A percentile compares a stretch with the other conserved stretches of the same genome.
Evolutionary conservation across 2,888 invertebrate genomes (phyloP).

Genomic region (Lasioglossum villosulum): DNA sequence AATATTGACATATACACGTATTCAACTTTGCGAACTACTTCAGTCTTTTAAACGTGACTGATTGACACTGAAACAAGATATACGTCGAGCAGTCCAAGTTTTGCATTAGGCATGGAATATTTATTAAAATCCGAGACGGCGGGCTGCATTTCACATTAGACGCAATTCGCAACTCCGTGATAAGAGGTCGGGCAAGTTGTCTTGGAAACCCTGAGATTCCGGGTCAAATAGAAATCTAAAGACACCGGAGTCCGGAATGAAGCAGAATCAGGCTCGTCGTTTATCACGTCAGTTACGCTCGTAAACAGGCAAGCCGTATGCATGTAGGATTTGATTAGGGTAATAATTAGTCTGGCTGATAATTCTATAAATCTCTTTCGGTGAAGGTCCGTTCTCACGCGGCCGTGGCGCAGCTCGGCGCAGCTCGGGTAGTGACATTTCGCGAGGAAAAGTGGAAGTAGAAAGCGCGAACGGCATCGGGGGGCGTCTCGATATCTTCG

Average conservation of each 20-base stretch:
- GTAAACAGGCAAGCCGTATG: conserved; percentile 14
- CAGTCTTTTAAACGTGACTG: background rate
- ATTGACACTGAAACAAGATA: no score
- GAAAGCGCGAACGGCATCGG: conserved; percentile 47
- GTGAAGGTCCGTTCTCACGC: conserved; percentile 58
- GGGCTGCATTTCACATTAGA: background rate
- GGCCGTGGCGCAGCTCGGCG: background rate
- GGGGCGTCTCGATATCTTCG: conserved; percentile 37
- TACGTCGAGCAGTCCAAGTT: no score
- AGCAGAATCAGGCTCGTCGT: conserved; percentile 29
- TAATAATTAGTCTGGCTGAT: conserved; percentile 53
- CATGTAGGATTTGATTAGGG: background rate
- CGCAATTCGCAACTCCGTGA: background rate
- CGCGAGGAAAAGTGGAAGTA: conserved; percentile 59
- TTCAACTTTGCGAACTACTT: background rate
- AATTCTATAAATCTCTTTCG: conserved; percentile 61
- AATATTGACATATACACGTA: background rate
- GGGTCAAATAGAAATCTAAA: background rate
- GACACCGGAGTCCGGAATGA: background rate
- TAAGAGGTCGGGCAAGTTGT: background rate
- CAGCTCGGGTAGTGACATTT: conserved; percentile 64
- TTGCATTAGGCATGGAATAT: background rate
- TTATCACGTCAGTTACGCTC: conserved; percentile 21
- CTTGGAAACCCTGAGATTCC: conserved; percentile 1
- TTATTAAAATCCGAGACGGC: background rate